Conservation (phyloP, 2,113 vertebrate genomes). For the Struthio camelus region DNA sequence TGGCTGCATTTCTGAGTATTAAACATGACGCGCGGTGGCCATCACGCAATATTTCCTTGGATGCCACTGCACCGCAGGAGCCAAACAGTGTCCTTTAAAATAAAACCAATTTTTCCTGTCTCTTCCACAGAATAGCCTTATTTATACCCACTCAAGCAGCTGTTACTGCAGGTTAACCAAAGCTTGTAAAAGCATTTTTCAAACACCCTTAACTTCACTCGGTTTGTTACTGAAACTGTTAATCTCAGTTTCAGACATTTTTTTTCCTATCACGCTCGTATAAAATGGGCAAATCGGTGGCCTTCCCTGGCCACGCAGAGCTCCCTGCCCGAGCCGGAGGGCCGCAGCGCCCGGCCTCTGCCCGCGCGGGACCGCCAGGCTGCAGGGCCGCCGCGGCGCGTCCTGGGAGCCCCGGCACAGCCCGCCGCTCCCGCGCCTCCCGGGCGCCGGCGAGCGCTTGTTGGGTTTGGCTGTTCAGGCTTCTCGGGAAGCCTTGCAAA, state of each 20-base stretch:
- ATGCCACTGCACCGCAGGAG: neutral
- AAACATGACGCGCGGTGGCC: neutral
- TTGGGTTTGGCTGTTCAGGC: neutral
- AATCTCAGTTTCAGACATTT: neutral
- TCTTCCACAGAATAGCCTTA: constrained; percentile 56
- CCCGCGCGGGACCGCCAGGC: no score
- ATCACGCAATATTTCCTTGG: constrained; percentile 49
- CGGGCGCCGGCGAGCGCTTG: fast-evolving
- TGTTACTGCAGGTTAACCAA: constrained; percentile 59
- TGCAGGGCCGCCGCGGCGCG: no score
- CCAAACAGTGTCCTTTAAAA: constrained; percentile 55
- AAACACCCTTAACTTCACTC: neutral
- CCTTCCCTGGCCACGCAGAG: neutral
- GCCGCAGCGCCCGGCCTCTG: no score
- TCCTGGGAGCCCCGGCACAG: no score
- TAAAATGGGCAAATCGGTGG: neutral
- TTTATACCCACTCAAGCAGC: constrained; percentile 40
- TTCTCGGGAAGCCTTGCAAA: neutral
- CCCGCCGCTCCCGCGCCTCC: neutral
- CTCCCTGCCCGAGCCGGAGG: no score
- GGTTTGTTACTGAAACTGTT: constrained; percentile 31
- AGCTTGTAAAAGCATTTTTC: constrained; percentile 48
- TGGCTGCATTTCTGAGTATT: constrained; percentile 55
- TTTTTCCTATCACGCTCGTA: fast-evolving
- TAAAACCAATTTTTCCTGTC: constrained; percentile 56